Conservation (phyloP, 1,140 invertebrate species). For the Drosophila kohkoa region DNA sequence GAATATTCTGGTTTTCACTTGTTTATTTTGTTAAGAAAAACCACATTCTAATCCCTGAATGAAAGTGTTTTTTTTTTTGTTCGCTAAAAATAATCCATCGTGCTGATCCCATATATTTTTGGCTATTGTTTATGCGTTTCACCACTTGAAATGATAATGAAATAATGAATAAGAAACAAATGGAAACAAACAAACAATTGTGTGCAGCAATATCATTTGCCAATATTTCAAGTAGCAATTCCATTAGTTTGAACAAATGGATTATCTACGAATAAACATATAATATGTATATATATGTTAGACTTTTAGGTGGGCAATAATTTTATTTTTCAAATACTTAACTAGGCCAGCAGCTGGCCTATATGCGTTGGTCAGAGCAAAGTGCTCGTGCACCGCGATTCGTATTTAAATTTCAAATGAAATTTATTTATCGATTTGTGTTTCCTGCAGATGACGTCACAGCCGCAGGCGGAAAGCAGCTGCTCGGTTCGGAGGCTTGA, state of each 20-base stretch:
- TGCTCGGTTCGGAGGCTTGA: constrained; percentile 44
- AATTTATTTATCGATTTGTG: constrained; percentile 31
- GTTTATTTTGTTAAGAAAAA: constrained; percentile 14
- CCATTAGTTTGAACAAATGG: constrained; percentile 20
- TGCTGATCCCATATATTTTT: constrained; percentile 15
- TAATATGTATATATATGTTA: neutral
- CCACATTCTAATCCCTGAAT: constrained; percentile 40
- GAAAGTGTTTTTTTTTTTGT: constrained; percentile 17
- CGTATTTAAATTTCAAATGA: constrained; percentile 6
- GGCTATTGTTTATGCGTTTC: constrained; percentile 56
- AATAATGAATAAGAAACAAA: constrained; percentile 10
- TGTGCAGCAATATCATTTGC: constrained; percentile 20
- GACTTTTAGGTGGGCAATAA: constrained; percentile 14
- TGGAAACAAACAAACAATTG: constrained; percentile 13
- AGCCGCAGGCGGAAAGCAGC: constrained; percentile 47
- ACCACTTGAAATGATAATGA: constrained; percentile 41
- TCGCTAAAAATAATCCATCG: constrained; percentile 55
- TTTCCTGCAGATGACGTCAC: constrained; percentile 68
- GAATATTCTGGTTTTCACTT: constrained; percentile 13
- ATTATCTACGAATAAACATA: constrained; percentile 24
- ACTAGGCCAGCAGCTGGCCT: constrained; percentile 13
- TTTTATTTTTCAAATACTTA: constrained; percentile 24
- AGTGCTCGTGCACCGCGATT: constrained; percentile 3
- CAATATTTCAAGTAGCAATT: constrained; percentile 31
- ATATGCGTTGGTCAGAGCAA: neutral